Conservation (phyloP, 1,140 invertebrate species). For the Drosophila lacteicornis region DNA sequence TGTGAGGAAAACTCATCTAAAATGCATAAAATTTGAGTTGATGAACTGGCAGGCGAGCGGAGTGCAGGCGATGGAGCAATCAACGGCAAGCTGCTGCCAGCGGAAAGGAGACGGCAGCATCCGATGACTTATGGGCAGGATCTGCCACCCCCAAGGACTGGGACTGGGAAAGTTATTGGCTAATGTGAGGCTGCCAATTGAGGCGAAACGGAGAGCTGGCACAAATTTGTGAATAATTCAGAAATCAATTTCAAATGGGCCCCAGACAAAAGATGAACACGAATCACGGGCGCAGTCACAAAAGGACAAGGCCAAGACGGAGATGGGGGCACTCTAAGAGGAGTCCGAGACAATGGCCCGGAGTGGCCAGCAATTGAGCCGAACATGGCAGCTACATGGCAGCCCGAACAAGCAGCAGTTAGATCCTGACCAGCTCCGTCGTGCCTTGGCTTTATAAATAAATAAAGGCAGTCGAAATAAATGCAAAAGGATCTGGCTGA, state of each 20-base stretch:
- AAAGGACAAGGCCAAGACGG: slow-evolving; percentile 26
- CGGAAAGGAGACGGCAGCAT: slow-evolving; percentile 20
- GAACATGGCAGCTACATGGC: slow-evolving; percentile 79
- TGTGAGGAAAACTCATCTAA: slow-evolving; percentile 82
- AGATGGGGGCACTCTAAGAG: background rate
- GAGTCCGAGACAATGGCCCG: slow-evolving; percentile 50
- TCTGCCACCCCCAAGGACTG: slow-evolving; percentile 5
- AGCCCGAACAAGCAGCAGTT: slow-evolving; percentile 64
- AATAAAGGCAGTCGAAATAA: slow-evolving; percentile 75
- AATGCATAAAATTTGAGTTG: slow-evolving; percentile 84
- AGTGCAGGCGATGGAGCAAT: slow-evolving; percentile 53
- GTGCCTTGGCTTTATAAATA: slow-evolving; percentile 74
- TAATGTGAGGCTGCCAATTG: slow-evolving; percentile 70
- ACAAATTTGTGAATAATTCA: slow-evolving; percentile 76
- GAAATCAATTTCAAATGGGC: slow-evolving; percentile 72
- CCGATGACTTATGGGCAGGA: slow-evolving; percentile 65
- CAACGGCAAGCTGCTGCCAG: slow-evolving; percentile 64
- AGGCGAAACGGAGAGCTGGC: slow-evolving; percentile 31
- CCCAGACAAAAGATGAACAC: slow-evolving; percentile 43
- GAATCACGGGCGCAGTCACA: slow-evolving; percentile 24
- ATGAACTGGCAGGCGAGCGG: slow-evolving; percentile 59
- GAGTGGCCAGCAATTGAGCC: slow-evolving; percentile 61
- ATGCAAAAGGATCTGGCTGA: slow-evolving; percentile 67
- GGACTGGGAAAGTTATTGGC: slow-evolving; percentile 57
- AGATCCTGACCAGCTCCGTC: slow-evolving; percentile 33